Evolutionary conservation across 2,797 vertebrate genomes (phyloP).

Genomic region (Channa striata): DNA sequence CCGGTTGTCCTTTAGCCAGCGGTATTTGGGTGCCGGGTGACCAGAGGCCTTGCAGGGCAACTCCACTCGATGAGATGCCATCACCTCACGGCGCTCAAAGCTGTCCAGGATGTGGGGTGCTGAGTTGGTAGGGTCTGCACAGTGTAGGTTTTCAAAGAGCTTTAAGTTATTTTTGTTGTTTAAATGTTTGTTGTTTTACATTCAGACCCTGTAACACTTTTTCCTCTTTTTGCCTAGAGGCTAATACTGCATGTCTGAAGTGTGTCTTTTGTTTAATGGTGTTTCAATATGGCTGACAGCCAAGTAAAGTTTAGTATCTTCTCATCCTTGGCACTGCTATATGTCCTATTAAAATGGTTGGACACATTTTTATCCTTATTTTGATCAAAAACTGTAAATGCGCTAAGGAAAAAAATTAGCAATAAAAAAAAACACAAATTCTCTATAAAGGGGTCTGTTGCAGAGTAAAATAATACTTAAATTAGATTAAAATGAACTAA

Average conservation of each 20-base stretch:
- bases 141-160: not conserved
- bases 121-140: slow-evolving; percentile 93
- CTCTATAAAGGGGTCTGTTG: no score
- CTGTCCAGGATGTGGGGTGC: slow-evolving; percentile 97
- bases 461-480: no score
- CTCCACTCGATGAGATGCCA: slow-evolving; percentile 94
- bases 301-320: not conserved
- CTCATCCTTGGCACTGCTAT: no score
- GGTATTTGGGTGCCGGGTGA: slow-evolving; percentile 95
- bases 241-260: not conserved
- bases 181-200: not conserved
- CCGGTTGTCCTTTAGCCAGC: slow-evolving; percentile 97
- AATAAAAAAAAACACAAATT: no score
- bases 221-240: not conserved
- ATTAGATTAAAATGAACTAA: no score
- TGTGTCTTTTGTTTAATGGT: no score
- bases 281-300: not conserved
- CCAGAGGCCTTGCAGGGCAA: slow-evolving; percentile 97
- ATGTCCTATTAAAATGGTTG: no score
- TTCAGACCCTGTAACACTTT: not conserved
- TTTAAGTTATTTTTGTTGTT: not conserved
- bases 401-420: no score
- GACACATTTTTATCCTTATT: no score
- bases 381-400: no score
- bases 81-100: slow-evolving; percentile 95